These are phyloP conservation scores for Heteromyza rotundicornis DNA, from an alignment of 2,888 invertebrate genomes.

Conservation along the genomic window DNA sequence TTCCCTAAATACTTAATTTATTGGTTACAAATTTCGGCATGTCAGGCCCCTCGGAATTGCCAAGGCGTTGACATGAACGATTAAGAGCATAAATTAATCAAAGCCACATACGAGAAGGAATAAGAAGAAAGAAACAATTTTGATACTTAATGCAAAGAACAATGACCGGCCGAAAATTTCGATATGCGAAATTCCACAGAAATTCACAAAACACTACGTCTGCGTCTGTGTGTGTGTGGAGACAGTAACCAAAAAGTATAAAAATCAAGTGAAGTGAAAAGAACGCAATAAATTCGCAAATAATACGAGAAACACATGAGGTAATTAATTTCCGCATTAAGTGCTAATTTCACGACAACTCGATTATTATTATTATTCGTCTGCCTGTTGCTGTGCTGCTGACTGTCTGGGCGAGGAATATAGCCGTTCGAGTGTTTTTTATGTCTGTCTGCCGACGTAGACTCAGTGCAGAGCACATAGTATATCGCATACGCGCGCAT, in stretches of 20 bases:
- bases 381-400: constrained; percentile 39
- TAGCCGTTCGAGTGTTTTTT: too few relatives aligned
- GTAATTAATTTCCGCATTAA: constrained; percentile 55
- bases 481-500: too few relatives aligned
- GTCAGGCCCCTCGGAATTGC: too few relatives aligned
- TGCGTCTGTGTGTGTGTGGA: too few relatives aligned
- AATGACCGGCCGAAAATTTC: constrained; percentile 41
- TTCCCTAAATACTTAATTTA: constrained; percentile 1
- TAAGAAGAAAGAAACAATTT: neutral
- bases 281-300: neutral
- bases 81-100: constrained; percentile 22
- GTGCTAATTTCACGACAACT: constrained; percentile 54
- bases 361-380: constrained; percentile 34
- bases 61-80: constrained; percentile 26
- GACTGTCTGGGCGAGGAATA: constrained; percentile 1
- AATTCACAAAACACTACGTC: constrained; percentile 33
- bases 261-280: neutral
- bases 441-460: too few relatives aligned
- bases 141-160: constrained; percentile 11
- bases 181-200: constrained; percentile 47
- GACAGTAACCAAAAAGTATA: too few relatives aligned
- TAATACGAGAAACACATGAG: neutral
- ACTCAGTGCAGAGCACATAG: too few relatives aligned
- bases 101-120: constrained; percentile 1
- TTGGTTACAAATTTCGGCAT: neutral